Conservation (phyloP, 1,140 invertebrate genomes). For the Geopemphigus sp. region DNA sequence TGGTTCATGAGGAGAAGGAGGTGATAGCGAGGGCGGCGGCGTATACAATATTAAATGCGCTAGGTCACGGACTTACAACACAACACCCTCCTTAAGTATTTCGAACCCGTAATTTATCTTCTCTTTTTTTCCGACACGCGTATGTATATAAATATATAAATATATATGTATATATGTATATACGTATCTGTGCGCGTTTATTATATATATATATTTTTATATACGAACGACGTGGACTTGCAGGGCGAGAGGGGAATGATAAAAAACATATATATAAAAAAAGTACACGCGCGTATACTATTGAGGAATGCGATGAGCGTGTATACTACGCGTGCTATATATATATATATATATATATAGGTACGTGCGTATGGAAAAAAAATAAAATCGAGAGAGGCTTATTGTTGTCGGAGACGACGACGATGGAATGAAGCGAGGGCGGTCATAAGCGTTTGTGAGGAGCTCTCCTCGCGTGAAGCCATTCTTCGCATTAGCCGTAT, state of each 20-base stretch:
- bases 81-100: not conserved
- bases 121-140: not conserved
- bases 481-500: not conserved
- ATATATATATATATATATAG: not conserved
- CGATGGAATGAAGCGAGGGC: constrained; percentile 26
- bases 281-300: not conserved
- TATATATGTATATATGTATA: not conserved
- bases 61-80: no score
- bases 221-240: not conserved
- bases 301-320: constrained; percentile 10
- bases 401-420: constrained; percentile 35
- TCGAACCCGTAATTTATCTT: not conserved
- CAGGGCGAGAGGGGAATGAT: constrained; percentile 4
- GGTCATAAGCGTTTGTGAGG: constrained; percentile 31
- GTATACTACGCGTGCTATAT: not conserved
- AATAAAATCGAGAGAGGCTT: constrained; percentile 42
- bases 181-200: not conserved
- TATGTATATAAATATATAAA: not conserved
- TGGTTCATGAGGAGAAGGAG: no score
- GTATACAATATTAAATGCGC: no score
- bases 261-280: not conserved
- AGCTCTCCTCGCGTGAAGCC: not conserved
- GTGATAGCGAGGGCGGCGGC: no score
- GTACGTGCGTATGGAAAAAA: not conserved
- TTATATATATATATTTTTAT: not conserved